Base-by-base conservation (phyloP, 2,888 invertebrate genomes). In the Thecophora atra region DNA sequence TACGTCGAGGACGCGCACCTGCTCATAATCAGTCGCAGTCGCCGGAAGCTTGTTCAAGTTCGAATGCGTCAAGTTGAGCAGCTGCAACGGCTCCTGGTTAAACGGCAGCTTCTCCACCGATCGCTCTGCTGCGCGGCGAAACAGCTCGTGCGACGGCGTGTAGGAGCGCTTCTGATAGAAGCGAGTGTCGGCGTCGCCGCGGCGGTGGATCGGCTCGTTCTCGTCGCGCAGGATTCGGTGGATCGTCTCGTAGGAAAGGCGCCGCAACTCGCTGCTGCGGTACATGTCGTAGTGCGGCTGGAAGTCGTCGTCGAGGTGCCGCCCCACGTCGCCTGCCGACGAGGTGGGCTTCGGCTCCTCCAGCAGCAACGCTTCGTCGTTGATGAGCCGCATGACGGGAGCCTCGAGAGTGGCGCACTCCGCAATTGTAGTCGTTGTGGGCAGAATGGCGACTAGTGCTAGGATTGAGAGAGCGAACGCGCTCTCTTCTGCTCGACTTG, bases 221-320 rank as follows among this genome's bases (percentile, higher is more conserved):
- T 86, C 85, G 72, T 86, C 85, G 63, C 86, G 79, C 51, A 86
- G 73, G 73, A 86, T 84, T 54, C 85, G 82, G 58, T 85, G 86
- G 71, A 86, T 83, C 17, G 81, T 84, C 52, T 82, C 83, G 56
- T 81, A 82, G 28, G 82, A 82, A 19, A 86, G 80, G 62, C 84
- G 78, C 37, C 81, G 78, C 64, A 79, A 42, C 65, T 81, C 79
- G 69, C 78, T 79, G 70, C 78, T 79, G 71, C 79, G 78, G 73
- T 80, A 80, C 51, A 78, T 68, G 24, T 77, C 77, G 44, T 80
- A 78, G 71, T 77, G 80, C 56, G 77, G 77, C 68, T 76, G 80
- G 56, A 78, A 76, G 67, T 83, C 81, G 63, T 82, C 76, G 26
- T 72, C 72, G 71, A 19, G 51, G 62, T 15, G 56, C 24, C 7